phyloP scores from a whole-genome alignment of 1,140 invertebrate genomes.

The Drosophila pectinifera region DNA sequence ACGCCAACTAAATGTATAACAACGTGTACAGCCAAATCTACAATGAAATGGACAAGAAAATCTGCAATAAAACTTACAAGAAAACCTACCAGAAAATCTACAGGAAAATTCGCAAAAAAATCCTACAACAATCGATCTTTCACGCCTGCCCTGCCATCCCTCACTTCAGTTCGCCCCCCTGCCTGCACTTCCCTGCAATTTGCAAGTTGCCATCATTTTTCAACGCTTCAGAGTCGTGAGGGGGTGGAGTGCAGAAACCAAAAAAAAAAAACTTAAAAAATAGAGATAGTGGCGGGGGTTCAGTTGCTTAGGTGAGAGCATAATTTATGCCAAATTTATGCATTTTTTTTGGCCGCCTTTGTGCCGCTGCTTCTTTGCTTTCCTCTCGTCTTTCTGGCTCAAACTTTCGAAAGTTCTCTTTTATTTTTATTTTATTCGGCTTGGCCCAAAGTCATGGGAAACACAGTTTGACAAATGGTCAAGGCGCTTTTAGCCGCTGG shows the following conservation, averaged over 20 bases:
- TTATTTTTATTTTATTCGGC: conserved; percentile 25
- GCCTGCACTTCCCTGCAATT: conserved; percentile 11
- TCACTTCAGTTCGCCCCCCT: conserved; percentile 3
- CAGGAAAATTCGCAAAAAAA: conserved; percentile 3
- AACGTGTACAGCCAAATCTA: neutral
- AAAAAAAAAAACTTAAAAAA: neutral
- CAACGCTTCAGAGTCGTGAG: conserved; percentile 50
- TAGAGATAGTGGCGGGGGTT: conserved; percentile 2
- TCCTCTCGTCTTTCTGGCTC: conserved; percentile 17
- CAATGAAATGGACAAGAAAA: neutral
- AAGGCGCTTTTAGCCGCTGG: conserved; percentile 22
- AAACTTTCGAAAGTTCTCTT: conserved; percentile 59
- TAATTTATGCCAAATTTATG: conserved; percentile 67
- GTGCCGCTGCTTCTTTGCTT: conserved; percentile 33
- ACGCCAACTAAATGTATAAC: neutral
- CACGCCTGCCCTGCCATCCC: conserved; percentile 30
- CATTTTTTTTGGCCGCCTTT: conserved; percentile 24
- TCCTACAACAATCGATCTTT: conserved; percentile 45
- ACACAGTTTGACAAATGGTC: conserved; percentile 30
- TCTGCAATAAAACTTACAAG: neutral
- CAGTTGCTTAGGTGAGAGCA: conserved; percentile 43
- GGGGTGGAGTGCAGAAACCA: conserved; percentile 24
- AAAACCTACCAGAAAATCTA: conserved; percentile 1
- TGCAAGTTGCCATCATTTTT: conserved; percentile 54
- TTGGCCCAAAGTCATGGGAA: conserved; percentile 53